Evolutionary conservation across 2,113 vertebrate genomes (phyloP), one percentile per base, ranked within the genome.

Genomic region (Junco hyemalis): DNA sequence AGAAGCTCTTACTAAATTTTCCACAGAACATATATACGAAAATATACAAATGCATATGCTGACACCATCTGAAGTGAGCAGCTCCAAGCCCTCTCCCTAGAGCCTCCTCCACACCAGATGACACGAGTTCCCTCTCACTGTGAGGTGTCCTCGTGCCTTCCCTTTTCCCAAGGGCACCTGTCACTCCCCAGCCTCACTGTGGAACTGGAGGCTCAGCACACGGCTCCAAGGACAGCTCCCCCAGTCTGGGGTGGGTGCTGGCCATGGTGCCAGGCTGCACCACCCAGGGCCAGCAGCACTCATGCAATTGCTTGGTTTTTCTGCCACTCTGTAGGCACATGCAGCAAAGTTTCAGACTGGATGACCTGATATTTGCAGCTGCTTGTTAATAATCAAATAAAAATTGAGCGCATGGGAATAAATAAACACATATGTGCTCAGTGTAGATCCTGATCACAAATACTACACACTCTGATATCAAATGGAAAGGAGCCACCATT

Each of bases 111-210:
- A 36, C 25, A 54, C 16, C 60, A 87, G 60, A 35, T 21, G 2
- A 65, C 40, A 63, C 2, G 0, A 40, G 35, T 53, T 23, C 51
- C 47, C 14, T 50, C 63, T 86, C 50, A 14, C 33, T 2, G 2
- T 2, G 0, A 20, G 0, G 0, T 9, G 11, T 35, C 47, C 70
- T 79, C 0, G 0, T 12, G n/a, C 19, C 20, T 60, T 53, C 51
- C 63, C n/a, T 12, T 40, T 63, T 68, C 61, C 64, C 5, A 4
- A 63, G 36, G 59, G 53, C 21, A 24, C 12, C 14, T 35, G 7
- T 8, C 40, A 36, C n/a, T n/a, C 70, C 47, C 48, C 47, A 74
- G 51, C 5, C 18, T 0, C 1, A 0, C 2, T 33, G 36, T 6
- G 26, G 25, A 56, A 56, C 38, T 3, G 0, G 9, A 59, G 25